A percentile compares a stretch with the other conserved stretches of the same genome.
Conservation (phyloP, 2,797 vertebrate species). For the Sylvia borin region DNA sequence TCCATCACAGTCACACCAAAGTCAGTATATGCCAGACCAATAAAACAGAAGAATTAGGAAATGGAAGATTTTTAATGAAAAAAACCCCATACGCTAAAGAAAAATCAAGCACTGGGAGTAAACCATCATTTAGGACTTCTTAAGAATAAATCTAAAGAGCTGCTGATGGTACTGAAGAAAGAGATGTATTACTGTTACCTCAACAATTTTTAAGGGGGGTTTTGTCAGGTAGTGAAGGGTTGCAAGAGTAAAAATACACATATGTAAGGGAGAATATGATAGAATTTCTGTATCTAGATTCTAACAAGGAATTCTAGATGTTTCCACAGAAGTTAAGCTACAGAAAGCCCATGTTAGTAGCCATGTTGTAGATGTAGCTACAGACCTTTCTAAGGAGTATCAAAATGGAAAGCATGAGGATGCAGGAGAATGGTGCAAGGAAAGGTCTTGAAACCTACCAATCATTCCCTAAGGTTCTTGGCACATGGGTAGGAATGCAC, state of each 20-base stretch:
- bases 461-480: background rate
- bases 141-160: background rate
- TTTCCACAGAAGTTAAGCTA: background rate
- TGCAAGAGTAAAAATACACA: background rate
- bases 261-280: background rate
- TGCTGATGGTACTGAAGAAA: background rate
- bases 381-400: background rate
- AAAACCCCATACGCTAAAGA: background rate
- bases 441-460: background rate
- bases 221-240: background rate
- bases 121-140: background rate
- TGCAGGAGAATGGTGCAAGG: background rate
- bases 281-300: background rate
- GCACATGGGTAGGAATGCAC: background rate
- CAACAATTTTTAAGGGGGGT: background rate
- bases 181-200: background rate
- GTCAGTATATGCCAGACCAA: background rate
- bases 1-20: background rate
- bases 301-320: background rate
- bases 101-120: background rate
- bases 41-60: background rate
- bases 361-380: background rate
- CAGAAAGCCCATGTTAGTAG: background rate
- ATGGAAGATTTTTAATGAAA: background rate
- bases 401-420: background rate